These are phyloP conservation scores for Muschampia plurimacula DNA, from an alignment of 2,888 invertebrate species.

Conservation along the genomic window DNA sequence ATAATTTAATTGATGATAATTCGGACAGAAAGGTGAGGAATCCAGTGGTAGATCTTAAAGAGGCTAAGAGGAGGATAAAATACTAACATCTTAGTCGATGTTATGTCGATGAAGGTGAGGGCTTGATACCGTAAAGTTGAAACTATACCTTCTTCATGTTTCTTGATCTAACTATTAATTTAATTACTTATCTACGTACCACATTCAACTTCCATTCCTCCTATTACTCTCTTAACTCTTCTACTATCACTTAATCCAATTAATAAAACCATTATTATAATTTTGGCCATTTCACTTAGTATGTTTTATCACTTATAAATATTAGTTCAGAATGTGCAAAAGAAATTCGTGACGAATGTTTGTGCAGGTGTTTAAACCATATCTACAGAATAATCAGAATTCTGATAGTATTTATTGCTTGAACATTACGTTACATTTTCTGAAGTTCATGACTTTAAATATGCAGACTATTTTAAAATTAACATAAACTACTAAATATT, in stretches of 20 bases:
- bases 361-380: conserved; percentile 44
- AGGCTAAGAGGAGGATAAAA: too few species aligned
- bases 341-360: conserved; percentile 60
- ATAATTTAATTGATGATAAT: too few species aligned
- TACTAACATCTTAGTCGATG: too few species aligned
- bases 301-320: too few species aligned
- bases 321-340: background rate
- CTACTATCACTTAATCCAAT: conserved; percentile 31
- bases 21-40: too few species aligned
- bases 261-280: conserved; percentile 4
- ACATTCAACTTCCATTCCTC: conserved; percentile 64
- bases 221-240: conserved; percentile 72
- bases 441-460: background rate
- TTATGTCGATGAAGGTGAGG: too few species aligned
- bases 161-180: too few species aligned
- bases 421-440: background rate
- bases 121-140: too few species aligned
- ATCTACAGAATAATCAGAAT: conserved; percentile 4
- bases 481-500: background rate
- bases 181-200: conserved; percentile 57
- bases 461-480: background rate
- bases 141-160: too few species aligned
- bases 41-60: too few species aligned
- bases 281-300: conserved; percentile 3
- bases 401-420: background rate